phyloP scores from a whole-genome alignment of 2,113 vertebrate genomes.

The Cheirogaleus medius region DNA sequence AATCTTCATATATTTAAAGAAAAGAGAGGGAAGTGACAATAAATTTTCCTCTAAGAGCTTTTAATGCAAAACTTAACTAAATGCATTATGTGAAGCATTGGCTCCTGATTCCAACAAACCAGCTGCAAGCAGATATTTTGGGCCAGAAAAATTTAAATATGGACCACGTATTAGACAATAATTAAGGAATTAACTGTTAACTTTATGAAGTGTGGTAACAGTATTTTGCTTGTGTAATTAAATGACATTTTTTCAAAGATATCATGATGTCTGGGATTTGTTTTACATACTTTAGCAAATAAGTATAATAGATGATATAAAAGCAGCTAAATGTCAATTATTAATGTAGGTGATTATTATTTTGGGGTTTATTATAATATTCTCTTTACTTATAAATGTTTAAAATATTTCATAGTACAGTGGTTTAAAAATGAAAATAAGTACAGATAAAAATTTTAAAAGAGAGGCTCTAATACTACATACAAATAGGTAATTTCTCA shows the following conservation, averaged over 20 bases:
- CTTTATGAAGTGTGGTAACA: background rate
- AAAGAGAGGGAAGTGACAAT: background rate
- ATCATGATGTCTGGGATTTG: background rate
- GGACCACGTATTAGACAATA: background rate
- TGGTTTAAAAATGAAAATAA: constrained; percentile 16
- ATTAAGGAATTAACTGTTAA: background rate
- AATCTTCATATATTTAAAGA: background rate
- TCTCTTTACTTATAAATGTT: constrained; percentile 18
- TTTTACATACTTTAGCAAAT: background rate
- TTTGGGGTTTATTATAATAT: background rate
- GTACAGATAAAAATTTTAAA: background rate
- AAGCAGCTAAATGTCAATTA: background rate
- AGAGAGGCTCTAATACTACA: background rate
- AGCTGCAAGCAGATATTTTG: background rate
- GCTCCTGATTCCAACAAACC: background rate
- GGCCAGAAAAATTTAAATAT: background rate
- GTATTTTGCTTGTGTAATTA: background rate
- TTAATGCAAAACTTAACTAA: background rate
- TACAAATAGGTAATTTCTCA: background rate
- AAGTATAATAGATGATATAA: background rate
- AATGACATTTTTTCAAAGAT: background rate
- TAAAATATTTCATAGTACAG: constrained; percentile 6
- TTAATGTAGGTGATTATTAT: background rate
- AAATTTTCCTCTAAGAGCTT: constrained; percentile 10
- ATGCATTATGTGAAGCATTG: background rate